A percentile compares a stretch with the other conserved stretches of the same genome.
These are phyloP conservation scores for Syngnathus rostellatus DNA, from an alignment of 2,797 vertebrate species.

Conservation along the genomic window DNA sequence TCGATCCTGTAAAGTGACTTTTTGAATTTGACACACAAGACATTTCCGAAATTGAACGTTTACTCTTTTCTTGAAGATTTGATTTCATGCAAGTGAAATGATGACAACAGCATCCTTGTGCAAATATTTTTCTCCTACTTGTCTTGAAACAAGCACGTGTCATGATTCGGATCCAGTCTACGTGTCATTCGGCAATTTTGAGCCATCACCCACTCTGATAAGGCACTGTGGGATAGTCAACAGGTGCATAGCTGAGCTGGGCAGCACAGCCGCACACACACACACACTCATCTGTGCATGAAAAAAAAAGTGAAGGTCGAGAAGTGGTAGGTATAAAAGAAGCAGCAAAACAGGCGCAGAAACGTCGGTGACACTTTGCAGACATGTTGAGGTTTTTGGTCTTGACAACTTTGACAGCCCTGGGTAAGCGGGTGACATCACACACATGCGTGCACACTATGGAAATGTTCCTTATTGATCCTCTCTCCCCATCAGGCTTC, in stretches of 20 bases:
- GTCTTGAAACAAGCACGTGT: neutral
- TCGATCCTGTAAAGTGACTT: neutral
- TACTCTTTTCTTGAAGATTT: neutral
- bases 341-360: slow-evolving; percentile 6
- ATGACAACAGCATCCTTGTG: neutral
- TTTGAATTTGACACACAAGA: no score
- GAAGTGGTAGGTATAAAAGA: slow-evolving; percentile 45
- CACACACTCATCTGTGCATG: neutral
- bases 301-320: neutral
- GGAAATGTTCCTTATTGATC: neutral
- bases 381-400: slow-evolving; percentile 55
- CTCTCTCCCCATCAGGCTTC: neutral
- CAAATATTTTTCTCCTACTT: neutral
- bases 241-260: slow-evolving; percentile 33
- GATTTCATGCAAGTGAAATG: neutral
- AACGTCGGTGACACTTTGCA: slow-evolving; percentile 19
- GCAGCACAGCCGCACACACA: neutral
- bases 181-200: slow-evolving; percentile 19
- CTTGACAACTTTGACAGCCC: slow-evolving; percentile 51
- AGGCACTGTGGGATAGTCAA: slow-evolving; percentile 38
- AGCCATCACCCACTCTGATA: slow-evolving; percentile 20
- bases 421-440: slow-evolving; percentile 49
- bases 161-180: slow-evolving; percentile 3
- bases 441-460: neutral
- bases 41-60: neutral